Percentiles rank a stretch among this genome's conserved stretches.
Evolutionary conservation across 2,888 invertebrate species (phyloP).

Genomic region (Schizaphis graminum): DNA sequence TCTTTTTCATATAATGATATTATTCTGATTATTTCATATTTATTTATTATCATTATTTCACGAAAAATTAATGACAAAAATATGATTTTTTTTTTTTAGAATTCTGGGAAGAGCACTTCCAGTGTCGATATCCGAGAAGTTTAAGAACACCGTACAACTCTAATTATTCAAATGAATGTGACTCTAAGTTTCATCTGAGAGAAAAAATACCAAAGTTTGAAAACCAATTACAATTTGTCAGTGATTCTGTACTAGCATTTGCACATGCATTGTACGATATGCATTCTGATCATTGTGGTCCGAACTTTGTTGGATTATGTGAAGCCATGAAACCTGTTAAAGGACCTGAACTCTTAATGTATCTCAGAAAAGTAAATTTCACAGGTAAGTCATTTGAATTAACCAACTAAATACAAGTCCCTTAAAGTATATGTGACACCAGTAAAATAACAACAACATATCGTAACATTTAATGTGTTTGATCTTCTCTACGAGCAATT

Average conservation of each 20-base stretch:
- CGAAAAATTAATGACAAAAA: neutral
- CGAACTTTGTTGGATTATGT: conserved; percentile 80
- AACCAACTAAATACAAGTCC: neutral
- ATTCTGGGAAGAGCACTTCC: conserved; percentile 95
- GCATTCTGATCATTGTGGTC: conserved; percentile 85
- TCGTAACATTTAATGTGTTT: neutral
- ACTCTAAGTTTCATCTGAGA: conserved; percentile 82
- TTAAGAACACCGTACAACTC: conserved; percentile 86
- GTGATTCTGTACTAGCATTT: conserved; percentile 95
- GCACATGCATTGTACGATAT: conserved; percentile 87
- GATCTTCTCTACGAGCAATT: neutral
- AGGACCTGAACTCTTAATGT: conserved; percentile 86
- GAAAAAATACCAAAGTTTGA: conserved; percentile 88
- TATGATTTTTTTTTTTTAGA: conserved; percentile 74
- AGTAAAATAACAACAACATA: neutral
- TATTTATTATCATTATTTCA: neutral
- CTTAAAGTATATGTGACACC: neutral
- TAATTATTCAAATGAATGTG: conserved; percentile 80
- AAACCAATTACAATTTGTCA: conserved; percentile 95
- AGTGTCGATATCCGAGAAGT: conserved; percentile 87
- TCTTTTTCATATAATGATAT: neutral
- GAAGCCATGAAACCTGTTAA: conserved; percentile 91
- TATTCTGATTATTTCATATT: neutral
- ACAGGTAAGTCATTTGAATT: conserved; percentile 78
- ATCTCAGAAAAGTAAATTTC: conserved; percentile 88